Evolutionary conservation across 2,113 vertebrate species (phyloP).

Genomic region (Recurvirostra avosetta): DNA sequence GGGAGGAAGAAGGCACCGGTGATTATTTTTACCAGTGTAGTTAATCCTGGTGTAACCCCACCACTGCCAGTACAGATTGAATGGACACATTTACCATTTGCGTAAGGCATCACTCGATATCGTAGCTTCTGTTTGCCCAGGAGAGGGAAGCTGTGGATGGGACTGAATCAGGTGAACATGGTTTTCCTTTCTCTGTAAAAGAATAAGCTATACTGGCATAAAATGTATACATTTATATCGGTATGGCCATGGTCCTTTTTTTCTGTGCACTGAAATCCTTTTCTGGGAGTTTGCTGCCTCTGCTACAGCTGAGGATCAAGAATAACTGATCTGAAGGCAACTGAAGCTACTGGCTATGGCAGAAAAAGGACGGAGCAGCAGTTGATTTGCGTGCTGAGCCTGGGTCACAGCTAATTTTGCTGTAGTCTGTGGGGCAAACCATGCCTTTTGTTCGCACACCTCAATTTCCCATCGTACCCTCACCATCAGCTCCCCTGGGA

Average conservation of each 20-base stretch:
- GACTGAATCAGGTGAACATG: neutral
- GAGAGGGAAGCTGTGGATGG: neutral
- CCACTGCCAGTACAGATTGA: neutral
- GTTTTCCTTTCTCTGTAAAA: neutral
- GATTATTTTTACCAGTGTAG: neutral
- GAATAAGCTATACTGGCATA: neutral
- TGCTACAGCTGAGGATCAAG: neutral
- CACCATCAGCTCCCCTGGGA: neutral
- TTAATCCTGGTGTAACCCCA: neutral
- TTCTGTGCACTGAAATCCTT: neutral
- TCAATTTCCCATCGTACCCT: accelerated
- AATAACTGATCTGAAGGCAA: neutral
- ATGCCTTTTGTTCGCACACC: neutral
- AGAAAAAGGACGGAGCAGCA: neutral
- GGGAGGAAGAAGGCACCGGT: accelerated
- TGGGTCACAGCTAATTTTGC: neutral
- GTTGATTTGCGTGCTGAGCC: neutral
- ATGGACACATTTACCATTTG: neutral
- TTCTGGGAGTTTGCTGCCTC: neutral
- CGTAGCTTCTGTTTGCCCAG: neutral
- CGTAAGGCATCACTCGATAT: neutral
- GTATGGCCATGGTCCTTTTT: neutral
- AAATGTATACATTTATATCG: neutral
- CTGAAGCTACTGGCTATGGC: neutral
- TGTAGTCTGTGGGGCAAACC: neutral